Percentiles rank a stretch among this genome's conserved stretches.
phyloP scores from a whole-genome alignment of 2,888 invertebrate species.

The Phragmatobia fuliginosa region DNA sequence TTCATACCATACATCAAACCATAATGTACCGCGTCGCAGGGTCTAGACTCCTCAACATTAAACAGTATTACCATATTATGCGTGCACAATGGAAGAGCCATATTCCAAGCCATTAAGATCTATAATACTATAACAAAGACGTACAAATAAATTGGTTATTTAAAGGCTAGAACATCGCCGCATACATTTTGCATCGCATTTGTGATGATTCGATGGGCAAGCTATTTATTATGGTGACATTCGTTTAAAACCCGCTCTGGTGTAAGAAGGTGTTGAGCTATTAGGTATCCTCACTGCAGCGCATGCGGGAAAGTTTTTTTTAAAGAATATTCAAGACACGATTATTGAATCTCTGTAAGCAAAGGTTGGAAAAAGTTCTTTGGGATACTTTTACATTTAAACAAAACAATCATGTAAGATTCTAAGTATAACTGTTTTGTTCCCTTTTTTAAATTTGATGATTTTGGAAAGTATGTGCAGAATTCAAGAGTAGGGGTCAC shows the following conservation, averaged over 20 bases:
- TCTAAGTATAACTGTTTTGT: too few relatives aligned
- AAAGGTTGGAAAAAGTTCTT: background rate
- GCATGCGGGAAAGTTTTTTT: background rate
- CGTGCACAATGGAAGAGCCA: background rate
- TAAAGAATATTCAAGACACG: background rate
- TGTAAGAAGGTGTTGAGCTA: conserved; percentile 29
- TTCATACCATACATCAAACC: conserved; percentile 43
- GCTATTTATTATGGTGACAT: conserved; percentile 66
- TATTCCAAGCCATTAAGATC: conserved; percentile 3
- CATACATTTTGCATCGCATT: conserved; percentile 70
- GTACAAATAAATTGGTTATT: conserved; percentile 24
- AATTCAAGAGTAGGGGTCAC: too few relatives aligned
- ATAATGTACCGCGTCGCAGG: conserved; percentile 41
- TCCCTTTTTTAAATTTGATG: too few relatives aligned
- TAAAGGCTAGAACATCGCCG: conserved; percentile 61
- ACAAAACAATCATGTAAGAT: too few relatives aligned
- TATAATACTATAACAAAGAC: conserved; percentile 6
- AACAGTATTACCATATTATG: conserved; percentile 23
- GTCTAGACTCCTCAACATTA: conserved; percentile 50
- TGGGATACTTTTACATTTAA: background rate
- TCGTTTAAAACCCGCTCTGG: conserved; percentile 54
- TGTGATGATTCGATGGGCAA: conserved; percentile 65
- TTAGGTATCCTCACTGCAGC: conserved; percentile 19
- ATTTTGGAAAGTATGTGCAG: too few relatives aligned
- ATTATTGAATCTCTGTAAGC: background rate